These are phyloP conservation scores for Etheostoma spectabile DNA, from an alignment of 2,113 vertebrate genomes.

Conservation along the genomic window DNA sequence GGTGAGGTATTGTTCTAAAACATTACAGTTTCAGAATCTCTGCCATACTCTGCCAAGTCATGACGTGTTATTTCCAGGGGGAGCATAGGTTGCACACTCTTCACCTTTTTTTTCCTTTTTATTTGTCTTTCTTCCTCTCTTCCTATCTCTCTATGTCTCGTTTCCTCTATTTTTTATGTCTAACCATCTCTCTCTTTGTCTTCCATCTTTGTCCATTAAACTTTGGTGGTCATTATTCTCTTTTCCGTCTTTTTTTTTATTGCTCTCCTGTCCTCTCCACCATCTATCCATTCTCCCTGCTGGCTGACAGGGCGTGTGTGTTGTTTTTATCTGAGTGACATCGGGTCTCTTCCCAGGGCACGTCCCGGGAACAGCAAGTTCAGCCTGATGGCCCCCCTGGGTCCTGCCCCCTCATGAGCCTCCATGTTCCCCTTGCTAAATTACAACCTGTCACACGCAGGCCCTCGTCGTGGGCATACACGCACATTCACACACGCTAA, in stretches of 20 bases:
- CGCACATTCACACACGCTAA: not conserved
- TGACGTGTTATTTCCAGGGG: slow-evolving; percentile 52
- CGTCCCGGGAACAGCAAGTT: slow-evolving; percentile 63
- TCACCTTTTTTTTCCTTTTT: slow-evolving; percentile 22
- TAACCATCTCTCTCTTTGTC: slow-evolving; percentile 47
- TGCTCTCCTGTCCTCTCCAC: slow-evolving; percentile 48
- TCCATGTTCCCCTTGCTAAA: slow-evolving; percentile 65
- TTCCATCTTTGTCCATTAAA: slow-evolving; percentile 39
- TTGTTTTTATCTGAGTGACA: slow-evolving; percentile 79
- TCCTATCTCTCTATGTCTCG: slow-evolving; percentile 22
- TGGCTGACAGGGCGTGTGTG: slow-evolving; percentile 78
- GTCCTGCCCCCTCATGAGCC: slow-evolving; percentile 66
- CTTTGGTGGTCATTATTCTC: slow-evolving; percentile 22
- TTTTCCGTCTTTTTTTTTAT: slow-evolving; percentile 56
- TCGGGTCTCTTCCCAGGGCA: slow-evolving; percentile 80
- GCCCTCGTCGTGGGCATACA: slow-evolving; percentile 1
- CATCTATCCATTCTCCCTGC: slow-evolving; percentile 67
- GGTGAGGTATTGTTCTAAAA: slow-evolving; percentile 35
- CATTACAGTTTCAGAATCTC: slow-evolving; percentile 22
- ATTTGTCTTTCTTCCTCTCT: slow-evolving; percentile 37
- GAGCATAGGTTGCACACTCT: slow-evolving; percentile 27
- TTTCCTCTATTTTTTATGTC: slow-evolving; percentile 42
- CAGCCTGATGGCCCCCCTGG: slow-evolving; percentile 70
- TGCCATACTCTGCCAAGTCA: slow-evolving; percentile 42
- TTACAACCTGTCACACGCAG: slow-evolving; percentile 60